These are phyloP conservation scores for Typhlichthys eigenmanni DNA, from an alignment of 2,797 vertebrate species.

Conservation along the genomic window DNA sequence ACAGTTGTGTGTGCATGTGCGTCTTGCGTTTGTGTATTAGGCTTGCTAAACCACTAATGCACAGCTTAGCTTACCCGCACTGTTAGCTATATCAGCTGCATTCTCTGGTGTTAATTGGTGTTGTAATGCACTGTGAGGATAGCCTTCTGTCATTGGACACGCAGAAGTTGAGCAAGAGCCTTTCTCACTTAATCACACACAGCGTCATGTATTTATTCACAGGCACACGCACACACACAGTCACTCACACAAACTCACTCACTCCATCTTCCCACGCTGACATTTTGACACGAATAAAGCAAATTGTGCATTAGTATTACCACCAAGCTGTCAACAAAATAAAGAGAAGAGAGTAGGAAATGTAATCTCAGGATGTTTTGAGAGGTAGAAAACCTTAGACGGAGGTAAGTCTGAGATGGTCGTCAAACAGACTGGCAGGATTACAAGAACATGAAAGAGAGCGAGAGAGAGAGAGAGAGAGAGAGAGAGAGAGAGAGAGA, in stretches of 20 bases:
- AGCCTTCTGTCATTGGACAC: conserved; percentile 6
- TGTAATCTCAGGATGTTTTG: conserved; percentile 8
- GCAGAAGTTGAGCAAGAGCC: conserved; percentile 29
- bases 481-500: not conserved
- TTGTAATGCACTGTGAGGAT: conserved; percentile 1
- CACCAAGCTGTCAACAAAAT: conserved; percentile 18
- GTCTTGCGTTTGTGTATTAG: not conserved
- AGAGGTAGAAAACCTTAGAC: not conserved
- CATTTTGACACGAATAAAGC: conserved; percentile 30
- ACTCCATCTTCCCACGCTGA: conserved; percentile 28
- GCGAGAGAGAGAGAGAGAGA: too few species aligned
- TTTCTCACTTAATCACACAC: conserved; percentile 48
- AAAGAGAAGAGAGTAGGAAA: not conserved
- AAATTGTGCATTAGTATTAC: conserved; percentile 26
- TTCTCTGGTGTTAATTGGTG: conserved; percentile 24
- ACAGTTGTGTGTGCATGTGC: conserved; percentile 10
- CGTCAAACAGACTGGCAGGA: not conserved
- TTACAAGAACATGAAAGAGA: not conserved
- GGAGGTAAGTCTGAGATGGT: not conserved
- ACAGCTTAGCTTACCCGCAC: not conserved
- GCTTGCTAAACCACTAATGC: not conserved
- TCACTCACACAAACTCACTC: not conserved
- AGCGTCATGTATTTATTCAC: conserved; percentile 50
- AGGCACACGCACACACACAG: conserved; percentile 11
- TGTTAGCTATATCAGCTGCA: not conserved